These are phyloP conservation scores for Palythoa heliodiscus DNA, from an alignment of 92 coral and sea anemone species.

Conservation along the genomic window DNA sequence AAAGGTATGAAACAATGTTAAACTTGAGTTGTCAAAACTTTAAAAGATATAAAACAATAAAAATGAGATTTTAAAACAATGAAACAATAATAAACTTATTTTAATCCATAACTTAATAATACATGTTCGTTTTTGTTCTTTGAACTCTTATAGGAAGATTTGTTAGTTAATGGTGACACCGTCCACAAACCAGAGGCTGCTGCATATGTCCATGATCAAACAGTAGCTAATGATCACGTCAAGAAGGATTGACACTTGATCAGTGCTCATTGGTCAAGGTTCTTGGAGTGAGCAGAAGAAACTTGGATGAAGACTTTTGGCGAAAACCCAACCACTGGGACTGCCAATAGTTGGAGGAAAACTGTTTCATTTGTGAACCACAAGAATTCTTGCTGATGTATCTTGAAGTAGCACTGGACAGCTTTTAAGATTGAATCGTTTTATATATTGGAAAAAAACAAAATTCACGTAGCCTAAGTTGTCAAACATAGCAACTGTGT, in stretches of 20 bases:
- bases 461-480: neutral
- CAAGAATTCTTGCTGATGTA: conserved; percentile 8
- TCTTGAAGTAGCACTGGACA: neutral
- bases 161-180: conserved; percentile 28
- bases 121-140: no score
- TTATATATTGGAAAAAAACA: neutral
- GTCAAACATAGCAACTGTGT: no score
- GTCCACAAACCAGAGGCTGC: conserved; percentile 29
- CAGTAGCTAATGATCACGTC: conserved; percentile 42
- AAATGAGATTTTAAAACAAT: no score
- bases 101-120: no score
- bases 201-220: conserved; percentile 18
- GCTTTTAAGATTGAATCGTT: neutral
- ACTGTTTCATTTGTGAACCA: conserved; percentile 44
- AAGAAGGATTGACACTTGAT: conserved; percentile 38
- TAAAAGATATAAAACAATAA: no score
- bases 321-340: conserved; percentile 59
- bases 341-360: conserved; percentile 67
- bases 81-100: no score
- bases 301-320: conserved; percentile 73
- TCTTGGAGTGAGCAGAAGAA: conserved; percentile 16
- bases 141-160: conserved; percentile 13
- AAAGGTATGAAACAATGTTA: no score
- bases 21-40: no score
- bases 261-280: neutral